Evolutionary conservation across 2,797 vertebrate species (phyloP).

Genomic region (Anguilla anguilla): DNA sequence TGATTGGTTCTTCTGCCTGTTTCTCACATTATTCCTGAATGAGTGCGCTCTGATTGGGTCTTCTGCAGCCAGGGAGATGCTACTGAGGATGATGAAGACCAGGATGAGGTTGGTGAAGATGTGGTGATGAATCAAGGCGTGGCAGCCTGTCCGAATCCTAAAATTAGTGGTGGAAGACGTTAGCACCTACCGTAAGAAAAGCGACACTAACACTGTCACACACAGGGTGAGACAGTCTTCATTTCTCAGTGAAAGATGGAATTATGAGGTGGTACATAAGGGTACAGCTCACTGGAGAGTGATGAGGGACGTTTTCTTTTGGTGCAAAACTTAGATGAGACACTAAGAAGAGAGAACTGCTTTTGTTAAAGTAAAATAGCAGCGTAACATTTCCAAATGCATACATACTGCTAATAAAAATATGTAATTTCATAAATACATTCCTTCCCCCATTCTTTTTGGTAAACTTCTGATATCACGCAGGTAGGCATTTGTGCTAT

Average conservation of each 20-base stretch:
- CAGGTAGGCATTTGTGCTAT: not conserved
- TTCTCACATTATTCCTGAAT: slow-evolving; percentile 91
- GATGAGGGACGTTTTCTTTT: too few species aligned
- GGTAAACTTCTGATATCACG: not conserved
- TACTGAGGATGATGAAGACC: slow-evolving; percentile 98
- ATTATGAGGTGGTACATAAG: not conserved
- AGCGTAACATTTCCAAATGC: not conserved
- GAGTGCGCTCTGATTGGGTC: slow-evolving; percentile 96
- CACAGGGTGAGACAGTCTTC: not conserved
- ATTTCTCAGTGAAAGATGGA: not conserved
- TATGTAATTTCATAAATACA: not conserved
- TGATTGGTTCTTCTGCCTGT: not conserved
- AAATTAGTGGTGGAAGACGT: slow-evolving; percentile 12
- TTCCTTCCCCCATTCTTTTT: not conserved
- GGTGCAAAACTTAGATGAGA: not conserved
- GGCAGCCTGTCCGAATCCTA: slow-evolving; percentile 90
- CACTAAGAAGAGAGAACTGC: not conserved
- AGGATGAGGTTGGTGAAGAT: slow-evolving; percentile 98
- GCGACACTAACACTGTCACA: not conserved
- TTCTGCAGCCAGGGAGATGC: slow-evolving; percentile 92
- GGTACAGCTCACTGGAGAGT: too few species aligned
- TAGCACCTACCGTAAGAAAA: not conserved
- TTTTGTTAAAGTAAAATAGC: not conserved
- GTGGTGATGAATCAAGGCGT: slow-evolving; percentile 93
- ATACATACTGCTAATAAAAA: not conserved